These are phyloP conservation scores for Drosophila flavopinicola DNA, from an alignment of 2,888 invertebrate genomes.

Conservation along the genomic window DNA sequence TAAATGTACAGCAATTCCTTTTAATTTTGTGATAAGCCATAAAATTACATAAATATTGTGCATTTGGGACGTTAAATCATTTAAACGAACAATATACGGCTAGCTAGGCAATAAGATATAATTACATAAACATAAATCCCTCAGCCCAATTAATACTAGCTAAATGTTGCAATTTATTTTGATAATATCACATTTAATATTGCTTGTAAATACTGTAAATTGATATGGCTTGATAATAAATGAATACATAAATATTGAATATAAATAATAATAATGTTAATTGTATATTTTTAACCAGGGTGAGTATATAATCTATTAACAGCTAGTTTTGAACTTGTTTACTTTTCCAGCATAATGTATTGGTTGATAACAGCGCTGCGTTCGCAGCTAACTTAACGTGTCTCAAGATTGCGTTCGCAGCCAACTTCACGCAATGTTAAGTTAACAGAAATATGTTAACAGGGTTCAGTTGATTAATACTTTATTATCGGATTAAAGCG, in stretches of 20 bases:
- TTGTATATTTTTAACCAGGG: no score
- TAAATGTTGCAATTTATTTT: slow-evolving; percentile 62
- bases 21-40: slow-evolving; percentile 69
- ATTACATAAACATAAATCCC: slow-evolving; percentile 12
- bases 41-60: slow-evolving; percentile 50
- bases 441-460: slow-evolving; percentile 11
- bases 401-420: slow-evolving; percentile 14
- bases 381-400: slow-evolving; percentile 11
- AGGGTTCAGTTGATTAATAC: no score
- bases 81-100: slow-evolving; percentile 27
- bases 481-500: no score
- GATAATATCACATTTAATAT: slow-evolving; percentile 47
- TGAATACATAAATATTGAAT: slow-evolving; percentile 73
- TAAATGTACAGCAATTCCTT: slow-evolving; percentile 58
- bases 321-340: background rate
- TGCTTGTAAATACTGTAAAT: slow-evolving; percentile 74
- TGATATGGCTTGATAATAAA: slow-evolving; percentile 63
- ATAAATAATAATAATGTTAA: slow-evolving; percentile 5
- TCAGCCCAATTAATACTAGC: slow-evolving; percentile 62
- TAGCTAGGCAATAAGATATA: slow-evolving; percentile 37
- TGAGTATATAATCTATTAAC: no score
- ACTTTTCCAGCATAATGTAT: slow-evolving; percentile 5
- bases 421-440: slow-evolving; percentile 14
- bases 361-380: background rate
- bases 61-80: slow-evolving; percentile 47